Evolutionary conservation across 2,113 vertebrate species (phyloP).

Genomic region (Tragelaphus scriptus): DNA sequence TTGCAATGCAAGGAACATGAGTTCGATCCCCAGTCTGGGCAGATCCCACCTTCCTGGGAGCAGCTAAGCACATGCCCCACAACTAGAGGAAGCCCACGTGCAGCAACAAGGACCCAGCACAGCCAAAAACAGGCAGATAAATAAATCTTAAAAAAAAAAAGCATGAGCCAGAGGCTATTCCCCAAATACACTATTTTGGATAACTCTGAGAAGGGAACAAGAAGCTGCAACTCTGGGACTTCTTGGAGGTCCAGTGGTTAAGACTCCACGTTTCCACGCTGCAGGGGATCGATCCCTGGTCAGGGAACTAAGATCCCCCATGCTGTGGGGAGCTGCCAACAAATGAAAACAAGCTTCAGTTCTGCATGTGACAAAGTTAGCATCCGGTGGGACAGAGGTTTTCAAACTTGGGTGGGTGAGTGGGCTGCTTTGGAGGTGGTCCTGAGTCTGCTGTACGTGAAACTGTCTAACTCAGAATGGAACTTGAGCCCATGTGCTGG

Average conservation of each 20-base stretch:
- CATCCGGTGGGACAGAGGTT: neutral
- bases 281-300: neutral
- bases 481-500: neutral
- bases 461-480: neutral
- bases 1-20: neutral
- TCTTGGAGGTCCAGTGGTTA: neutral
- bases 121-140: neutral
- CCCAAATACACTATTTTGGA: neutral
- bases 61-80: neutral
- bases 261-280: neutral
- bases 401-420: neutral
- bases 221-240: neutral
- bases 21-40: neutral
- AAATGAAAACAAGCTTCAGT: neutral
- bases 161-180: neutral
- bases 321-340: neutral
- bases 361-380: fast-evolving
- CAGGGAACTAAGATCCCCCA: neutral
- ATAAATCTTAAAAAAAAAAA: neutral
- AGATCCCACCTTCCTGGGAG: neutral
- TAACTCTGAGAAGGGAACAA: neutral
- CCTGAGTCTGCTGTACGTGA: neutral
- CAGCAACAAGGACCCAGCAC: neutral
- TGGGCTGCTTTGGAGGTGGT: neutral
- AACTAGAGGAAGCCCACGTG: neutral